Percentiles rank a stretch among this genome's conserved stretches.
phyloP scores from a whole-genome alignment of 2,888 invertebrate genomes.

The Apamea crenata region DNA sequence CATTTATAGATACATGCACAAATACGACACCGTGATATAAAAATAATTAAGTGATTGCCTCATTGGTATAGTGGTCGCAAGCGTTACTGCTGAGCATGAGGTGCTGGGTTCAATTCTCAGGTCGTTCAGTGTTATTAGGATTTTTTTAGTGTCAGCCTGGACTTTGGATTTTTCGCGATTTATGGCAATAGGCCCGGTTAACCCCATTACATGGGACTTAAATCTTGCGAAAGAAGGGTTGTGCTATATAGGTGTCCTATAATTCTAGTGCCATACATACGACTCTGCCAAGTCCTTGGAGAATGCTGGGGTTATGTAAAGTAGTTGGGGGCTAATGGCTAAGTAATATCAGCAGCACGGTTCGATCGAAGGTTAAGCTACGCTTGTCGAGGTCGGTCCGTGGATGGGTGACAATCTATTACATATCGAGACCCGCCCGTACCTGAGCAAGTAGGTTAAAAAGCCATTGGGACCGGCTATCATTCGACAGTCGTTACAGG shows the following conservation, averaged over 20 bases:
- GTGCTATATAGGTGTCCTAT: background rate
- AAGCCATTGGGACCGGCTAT: no score
- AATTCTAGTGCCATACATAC: background rate
- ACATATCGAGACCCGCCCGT: no score
- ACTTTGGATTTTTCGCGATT: background rate
- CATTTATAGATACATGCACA: constrained; percentile 33
- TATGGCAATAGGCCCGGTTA: background rate
- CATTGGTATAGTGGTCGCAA: background rate
- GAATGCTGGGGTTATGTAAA: background rate
- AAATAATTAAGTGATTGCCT: constrained; percentile 4
- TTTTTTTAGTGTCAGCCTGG: no score
- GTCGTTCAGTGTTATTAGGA: background rate
- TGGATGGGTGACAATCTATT: no score
- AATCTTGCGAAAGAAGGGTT: no score
- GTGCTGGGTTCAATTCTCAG: background rate
- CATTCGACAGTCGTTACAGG: no score
- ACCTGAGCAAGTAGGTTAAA: no score
- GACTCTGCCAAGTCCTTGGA: background rate
- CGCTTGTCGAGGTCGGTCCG: no score
- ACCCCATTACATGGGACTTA: background rate
- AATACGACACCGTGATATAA: constrained; percentile 13
- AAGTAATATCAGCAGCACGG: no score
- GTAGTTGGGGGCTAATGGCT: no score
- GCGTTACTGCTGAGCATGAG: background rate
- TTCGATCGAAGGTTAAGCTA: no score